These are phyloP conservation scores for Amphiura filiformis DNA, from an alignment of 35 echinoderm and acorn worm genomes.

Conservation along the genomic window DNA sequence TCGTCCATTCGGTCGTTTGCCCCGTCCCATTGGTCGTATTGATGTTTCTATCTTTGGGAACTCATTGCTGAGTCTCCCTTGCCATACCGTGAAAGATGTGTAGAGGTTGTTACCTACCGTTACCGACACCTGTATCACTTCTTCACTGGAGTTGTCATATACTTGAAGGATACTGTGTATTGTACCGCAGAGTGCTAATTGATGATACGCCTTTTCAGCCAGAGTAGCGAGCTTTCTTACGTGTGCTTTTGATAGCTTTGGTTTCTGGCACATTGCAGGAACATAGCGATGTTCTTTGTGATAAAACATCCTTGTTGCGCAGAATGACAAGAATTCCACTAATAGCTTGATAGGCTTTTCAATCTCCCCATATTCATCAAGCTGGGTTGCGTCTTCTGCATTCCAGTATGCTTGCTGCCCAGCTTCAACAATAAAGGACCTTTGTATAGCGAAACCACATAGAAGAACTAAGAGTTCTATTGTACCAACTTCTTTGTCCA, in stretches of 20 bases:
- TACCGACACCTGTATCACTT: not conserved
- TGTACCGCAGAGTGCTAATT: not conserved
- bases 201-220: not conserved
- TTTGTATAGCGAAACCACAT: not conserved
- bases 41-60: not conserved
- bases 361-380: no score
- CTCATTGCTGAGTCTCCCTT: not conserved
- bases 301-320: not conserved
- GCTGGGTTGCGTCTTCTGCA: not conserved
- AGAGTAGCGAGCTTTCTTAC: not conserved
- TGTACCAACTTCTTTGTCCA: not conserved
- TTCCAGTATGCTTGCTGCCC: no score
- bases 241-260: not conserved
- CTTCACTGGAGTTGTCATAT: not conserved
- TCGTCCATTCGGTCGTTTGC: not conserved
- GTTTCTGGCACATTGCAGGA: not conserved
- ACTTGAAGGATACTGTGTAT: not conserved
- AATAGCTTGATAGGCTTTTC: not conserved
- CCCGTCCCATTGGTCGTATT: not conserved
- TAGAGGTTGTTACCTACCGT: not conserved
- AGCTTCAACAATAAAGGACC: not conserved
- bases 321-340: not conserved
- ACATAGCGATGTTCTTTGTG: no score
- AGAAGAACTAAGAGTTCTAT: not conserved
- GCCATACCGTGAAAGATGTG: not conserved